phyloP scores from a whole-genome alignment of 2,797 vertebrate genomes.

The Coreius guichenoti region DNA sequence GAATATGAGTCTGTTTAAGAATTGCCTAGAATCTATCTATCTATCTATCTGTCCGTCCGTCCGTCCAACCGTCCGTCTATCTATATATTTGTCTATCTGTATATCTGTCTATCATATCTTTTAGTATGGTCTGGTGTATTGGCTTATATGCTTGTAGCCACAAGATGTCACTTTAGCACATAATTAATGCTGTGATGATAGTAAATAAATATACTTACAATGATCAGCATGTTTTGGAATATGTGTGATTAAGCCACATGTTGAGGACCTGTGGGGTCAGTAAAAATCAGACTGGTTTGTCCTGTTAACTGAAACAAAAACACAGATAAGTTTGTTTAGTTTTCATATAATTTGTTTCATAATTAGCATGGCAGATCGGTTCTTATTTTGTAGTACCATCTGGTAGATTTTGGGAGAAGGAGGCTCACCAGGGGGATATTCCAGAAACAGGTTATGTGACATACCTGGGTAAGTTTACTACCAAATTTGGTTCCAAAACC shows the following conservation, averaged over 20 bases:
- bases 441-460: background rate
- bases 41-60: too few species aligned
- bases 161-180: constrained; percentile 37
- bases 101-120: background rate
- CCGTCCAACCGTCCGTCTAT: too few species aligned
- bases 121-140: background rate
- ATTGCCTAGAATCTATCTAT: background rate
- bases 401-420: background rate
- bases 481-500: background rate
- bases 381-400: background rate
- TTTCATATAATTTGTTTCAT: background rate
- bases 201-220: background rate
- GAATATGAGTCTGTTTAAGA: too few species aligned
- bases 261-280: background rate
- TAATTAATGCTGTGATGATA: background rate
- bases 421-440: background rate
- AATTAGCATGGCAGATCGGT: background rate
- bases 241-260: background rate
- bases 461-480: too few species aligned
- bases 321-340: background rate
- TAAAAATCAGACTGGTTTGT: background rate
- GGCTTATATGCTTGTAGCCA: constrained; percentile 3
- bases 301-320: background rate
- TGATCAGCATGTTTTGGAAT: background rate
- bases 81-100: background rate